Conservation (phyloP, 2,797 vertebrate genomes). For the Orestias chungarensis region DNA sequence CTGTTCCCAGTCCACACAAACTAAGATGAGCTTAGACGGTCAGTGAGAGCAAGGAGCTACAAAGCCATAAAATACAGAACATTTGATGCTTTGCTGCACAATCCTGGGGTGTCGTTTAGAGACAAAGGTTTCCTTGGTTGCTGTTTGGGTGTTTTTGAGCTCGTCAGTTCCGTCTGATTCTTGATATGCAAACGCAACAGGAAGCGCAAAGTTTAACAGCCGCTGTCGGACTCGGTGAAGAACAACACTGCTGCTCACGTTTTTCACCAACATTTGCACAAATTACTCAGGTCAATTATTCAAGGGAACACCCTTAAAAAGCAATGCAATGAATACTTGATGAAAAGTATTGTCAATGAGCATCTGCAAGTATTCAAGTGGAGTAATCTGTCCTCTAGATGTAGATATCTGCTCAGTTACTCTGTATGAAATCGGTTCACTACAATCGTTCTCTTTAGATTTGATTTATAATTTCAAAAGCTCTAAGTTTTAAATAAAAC, state of each 20-base stretch:
- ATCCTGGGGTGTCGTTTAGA: conserved; percentile 74
- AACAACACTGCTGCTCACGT: neutral
- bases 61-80: conserved; percentile 83
- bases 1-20: neutral
- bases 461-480: too few relatives aligned
- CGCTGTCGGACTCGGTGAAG: neutral
- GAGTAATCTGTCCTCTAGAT: too few relatives aligned
- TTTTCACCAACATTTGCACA: too few relatives aligned
- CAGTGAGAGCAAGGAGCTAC: conserved; percentile 56
- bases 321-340: too few relatives aligned
- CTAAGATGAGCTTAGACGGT: conserved; percentile 19
- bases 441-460: too few relatives aligned
- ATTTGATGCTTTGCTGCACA: conserved; percentile 85
- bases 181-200: conserved; percentile 46
- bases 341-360: too few relatives aligned
- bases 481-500: too few relatives aligned
- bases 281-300: neutral
- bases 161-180: conserved; percentile 84
- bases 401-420: too few relatives aligned
- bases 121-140: conserved; percentile 1
- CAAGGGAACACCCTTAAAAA: neutral
- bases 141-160: conserved; percentile 75
- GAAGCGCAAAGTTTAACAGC: conserved; percentile 74
- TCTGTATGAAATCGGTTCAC: too few relatives aligned
- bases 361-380: too few relatives aligned